Evolutionary conservation across 2,113 vertebrate species (phyloP), one percentile per base, ranked within the genome.

Genomic region (Ciconia boyciana): DNA sequence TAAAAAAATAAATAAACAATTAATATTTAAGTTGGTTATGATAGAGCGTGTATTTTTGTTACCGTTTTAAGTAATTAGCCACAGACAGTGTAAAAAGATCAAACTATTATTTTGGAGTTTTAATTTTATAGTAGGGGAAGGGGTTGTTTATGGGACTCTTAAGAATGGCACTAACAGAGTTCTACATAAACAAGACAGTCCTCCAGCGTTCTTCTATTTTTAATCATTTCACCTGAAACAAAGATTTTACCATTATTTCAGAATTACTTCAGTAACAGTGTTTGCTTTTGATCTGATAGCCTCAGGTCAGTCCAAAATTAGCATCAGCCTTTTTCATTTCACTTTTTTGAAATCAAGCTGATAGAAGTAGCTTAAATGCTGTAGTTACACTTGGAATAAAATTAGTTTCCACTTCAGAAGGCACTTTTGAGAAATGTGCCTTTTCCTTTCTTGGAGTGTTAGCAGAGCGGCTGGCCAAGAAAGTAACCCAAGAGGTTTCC

Each of bases 341-440:
- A 28, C 39, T 71, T 64, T 65, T 87, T 89, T 89, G 78, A 94
- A 92, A 72, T 69, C 52, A 83, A 91, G 60, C 26, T 0, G 1
- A 44, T 46, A 75, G 74, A 87, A 79, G 34, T 83, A 82, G 34
- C 44, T 89, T 89, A 76, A 92, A 65, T 65, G 54, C 43, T 20
- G 58, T 49, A n/a, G 80, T 84, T 90, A 61, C 8, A 20, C 61
- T 94, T 93, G 51, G 66, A 87, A 91, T 61, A 22, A 92, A 93
- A 92, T 88, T 16, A 79, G 28, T 81, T 87, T 87, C 41, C 80
- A 91, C 93, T 94, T 92, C 57, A 92, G 89, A 92, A 89, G 57
- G 75, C 61, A 41, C 69, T 69, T 83, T 95, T 87, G 72, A 87
- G 80, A 91, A 95, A 61, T 3, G 4, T 83, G 60, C 60, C 18